Conservation (phyloP, 2,113 vertebrate species). For the Ameiurus melas region DNA sequence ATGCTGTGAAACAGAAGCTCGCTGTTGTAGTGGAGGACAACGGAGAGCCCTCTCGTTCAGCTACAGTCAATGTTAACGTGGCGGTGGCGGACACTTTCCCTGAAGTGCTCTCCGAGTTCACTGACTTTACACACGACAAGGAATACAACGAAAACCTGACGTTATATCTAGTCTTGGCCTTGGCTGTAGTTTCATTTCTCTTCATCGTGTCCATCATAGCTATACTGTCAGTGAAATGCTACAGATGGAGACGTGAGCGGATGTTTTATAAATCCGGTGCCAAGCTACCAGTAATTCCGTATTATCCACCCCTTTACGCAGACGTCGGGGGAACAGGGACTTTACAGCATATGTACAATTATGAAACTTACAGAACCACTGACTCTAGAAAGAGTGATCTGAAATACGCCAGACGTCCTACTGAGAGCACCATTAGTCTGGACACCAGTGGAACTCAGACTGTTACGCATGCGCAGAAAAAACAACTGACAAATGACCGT, state of each 20-base stretch:
- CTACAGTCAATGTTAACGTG: constrained; percentile 52
- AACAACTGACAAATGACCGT: neutral
- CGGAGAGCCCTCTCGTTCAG: constrained; percentile 47
- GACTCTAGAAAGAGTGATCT: constrained; percentile 55
- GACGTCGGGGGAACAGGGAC: constrained; percentile 66
- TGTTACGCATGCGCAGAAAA: neutral
- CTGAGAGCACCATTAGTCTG: constrained; percentile 48
- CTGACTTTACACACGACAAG: constrained; percentile 3
- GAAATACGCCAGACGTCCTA: constrained; percentile 38
- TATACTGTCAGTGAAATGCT: constrained; percentile 72
- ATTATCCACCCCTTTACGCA: constrained; percentile 73
- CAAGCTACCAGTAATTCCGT: constrained; percentile 76
- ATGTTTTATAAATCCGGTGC: constrained; percentile 64
- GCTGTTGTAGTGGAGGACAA: constrained; percentile 59
- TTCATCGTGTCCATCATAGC: constrained; percentile 69
- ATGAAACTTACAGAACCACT: constrained; percentile 52
- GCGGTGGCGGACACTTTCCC: constrained; percentile 60
- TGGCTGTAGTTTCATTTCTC: constrained; percentile 72
- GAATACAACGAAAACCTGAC: constrained; percentile 41
- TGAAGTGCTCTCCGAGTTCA: constrained; percentile 50
- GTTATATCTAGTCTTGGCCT: constrained; percentile 63
- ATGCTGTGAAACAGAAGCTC: constrained; percentile 57
- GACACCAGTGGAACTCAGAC: constrained; percentile 44
- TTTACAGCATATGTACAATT: constrained; percentile 54
- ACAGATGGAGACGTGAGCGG: constrained; percentile 69